Base-by-base conservation (phyloP, 2,797 vertebrate species). In the Aeoliscus strigatus region DNA sequence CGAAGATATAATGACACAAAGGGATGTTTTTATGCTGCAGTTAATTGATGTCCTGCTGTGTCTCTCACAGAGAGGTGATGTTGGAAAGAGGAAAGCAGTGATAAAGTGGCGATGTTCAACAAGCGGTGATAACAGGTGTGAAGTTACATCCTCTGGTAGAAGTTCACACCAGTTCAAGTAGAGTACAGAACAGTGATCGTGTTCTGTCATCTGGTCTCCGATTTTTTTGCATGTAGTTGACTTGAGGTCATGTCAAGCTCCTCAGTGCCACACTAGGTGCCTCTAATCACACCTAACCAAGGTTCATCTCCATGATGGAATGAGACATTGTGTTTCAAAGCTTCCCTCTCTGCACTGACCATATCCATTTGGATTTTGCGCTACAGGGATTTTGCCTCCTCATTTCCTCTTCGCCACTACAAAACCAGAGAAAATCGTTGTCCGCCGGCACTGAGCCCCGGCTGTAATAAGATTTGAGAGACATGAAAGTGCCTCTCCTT, bases 401-500 rank as follows among this genome's bases (percentile, higher is more conserved):
- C 78, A 69, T 73, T 75, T 75, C 43, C 46, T 66, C 40, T 59
- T 44, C 18, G 28, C 56, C 45, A 33, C 49, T 31, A 45, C 51
- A 34, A 51, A 68, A 70, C 62, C 66, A 69, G 58, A 60, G 67
- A 61, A 81, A 83, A 83, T 78, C 73, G 51, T 70, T 29, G 53
- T 71, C 55, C 52, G 72, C 65, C 36, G 52, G 54, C 41, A 39
- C 66, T 49, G 66, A 76, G 70, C 70, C 57, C 18, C 27, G 17
- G 33, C 45, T 29, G 48, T 88, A 87, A 88, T 88, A 81, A 87
- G 85, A 89, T 87, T 84, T 85, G 73, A 82, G 75, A 74, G 72
- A 86, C 82, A 82, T 88, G 82, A 87, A 86, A 86, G 86, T 72
- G 69, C 53, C 51, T 43, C 60, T 77, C 55, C 69, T 84, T 82